phyloP scores from a whole-genome alignment of 1,140 invertebrate species.

The Zaprionus inermis region DNA sequence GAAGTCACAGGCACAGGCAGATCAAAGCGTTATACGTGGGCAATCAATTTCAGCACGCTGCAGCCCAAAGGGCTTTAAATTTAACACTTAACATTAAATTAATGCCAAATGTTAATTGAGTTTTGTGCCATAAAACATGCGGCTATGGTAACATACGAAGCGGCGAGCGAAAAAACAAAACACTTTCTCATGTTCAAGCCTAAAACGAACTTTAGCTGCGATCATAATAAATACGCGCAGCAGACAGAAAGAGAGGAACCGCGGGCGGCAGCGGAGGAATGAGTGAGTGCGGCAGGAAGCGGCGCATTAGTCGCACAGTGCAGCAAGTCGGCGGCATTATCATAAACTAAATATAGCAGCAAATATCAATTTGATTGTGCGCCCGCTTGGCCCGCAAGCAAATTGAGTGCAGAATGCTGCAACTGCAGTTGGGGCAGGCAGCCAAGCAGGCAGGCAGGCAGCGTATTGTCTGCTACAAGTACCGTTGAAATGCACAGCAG shows the following conservation, averaged over 20 bases:
- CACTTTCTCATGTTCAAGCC: conserved; percentile 51
- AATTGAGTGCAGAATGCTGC: conserved; percentile 62
- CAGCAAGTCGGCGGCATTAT: conserved; percentile 71
- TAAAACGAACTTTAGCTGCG: conserved; percentile 23
- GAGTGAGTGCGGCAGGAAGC: conserved; percentile 11
- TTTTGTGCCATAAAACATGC: conserved; percentile 55
- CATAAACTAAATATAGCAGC: conserved; percentile 82
- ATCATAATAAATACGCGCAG: conserved; percentile 64
- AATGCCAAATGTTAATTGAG: conserved; percentile 74
- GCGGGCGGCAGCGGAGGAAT: neutral
- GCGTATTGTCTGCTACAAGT: conserved; percentile 68
- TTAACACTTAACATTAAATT: conserved; percentile 50
- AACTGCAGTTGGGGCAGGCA: neutral
- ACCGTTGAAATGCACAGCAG: conserved; percentile 56
- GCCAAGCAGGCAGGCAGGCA: neutral
- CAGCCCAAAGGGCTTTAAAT: conserved; percentile 13
- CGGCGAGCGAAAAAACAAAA: conserved; percentile 22
- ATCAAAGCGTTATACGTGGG: conserved; percentile 4
- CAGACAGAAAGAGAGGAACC: neutral
- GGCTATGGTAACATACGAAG: conserved; percentile 9
- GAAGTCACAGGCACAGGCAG: neutral
- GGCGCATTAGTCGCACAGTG: conserved; percentile 9
- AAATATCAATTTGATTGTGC: conserved; percentile 81
- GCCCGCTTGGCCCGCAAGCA: conserved; percentile 54
- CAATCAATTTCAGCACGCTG: conserved; percentile 25